phyloP scores from a whole-genome alignment of 2,888 invertebrate genomes.

The Prosapia bicincta region DNA sequence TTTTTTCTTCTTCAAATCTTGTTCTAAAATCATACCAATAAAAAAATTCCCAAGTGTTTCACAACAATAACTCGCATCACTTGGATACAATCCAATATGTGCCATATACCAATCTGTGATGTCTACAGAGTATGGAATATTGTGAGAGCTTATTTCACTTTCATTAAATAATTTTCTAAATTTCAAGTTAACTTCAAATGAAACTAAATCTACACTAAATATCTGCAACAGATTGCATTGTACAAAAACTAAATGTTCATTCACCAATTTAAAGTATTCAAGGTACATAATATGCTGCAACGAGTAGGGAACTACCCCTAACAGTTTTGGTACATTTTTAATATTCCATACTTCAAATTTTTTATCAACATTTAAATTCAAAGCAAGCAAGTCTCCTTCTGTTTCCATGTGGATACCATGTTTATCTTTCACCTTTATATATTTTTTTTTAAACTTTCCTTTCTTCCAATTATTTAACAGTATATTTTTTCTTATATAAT shows the following conservation, averaged over 20 bases:
- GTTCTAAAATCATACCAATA: neutral
- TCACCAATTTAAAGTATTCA: neutral
- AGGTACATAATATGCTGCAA: neutral
- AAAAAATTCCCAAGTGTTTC: neutral
- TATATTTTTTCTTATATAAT: neutral
- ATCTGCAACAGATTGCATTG: neutral
- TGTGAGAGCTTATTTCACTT: neutral
- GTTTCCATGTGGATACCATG: neutral
- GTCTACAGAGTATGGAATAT: neutral
- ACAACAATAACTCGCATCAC: neutral
- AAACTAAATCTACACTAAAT: neutral
- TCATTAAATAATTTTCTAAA: neutral
- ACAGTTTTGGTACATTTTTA: neutral
- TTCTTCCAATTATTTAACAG: neutral
- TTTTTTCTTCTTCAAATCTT: neutral
- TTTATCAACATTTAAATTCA: neutral
- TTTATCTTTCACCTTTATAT: neutral
- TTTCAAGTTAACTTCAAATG: neutral
- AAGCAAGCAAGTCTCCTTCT: neutral
- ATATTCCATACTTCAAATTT: neutral
- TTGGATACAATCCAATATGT: neutral
- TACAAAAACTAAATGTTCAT: neutral
- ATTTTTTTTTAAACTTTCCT: neutral
- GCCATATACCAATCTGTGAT: neutral
- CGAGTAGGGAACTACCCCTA: neutral